A percentile compares a stretch with the other conserved stretches of the same genome.
Conservation (phyloP, 2,888 invertebrate genomes). For the Portevinia maculata region DNA sequence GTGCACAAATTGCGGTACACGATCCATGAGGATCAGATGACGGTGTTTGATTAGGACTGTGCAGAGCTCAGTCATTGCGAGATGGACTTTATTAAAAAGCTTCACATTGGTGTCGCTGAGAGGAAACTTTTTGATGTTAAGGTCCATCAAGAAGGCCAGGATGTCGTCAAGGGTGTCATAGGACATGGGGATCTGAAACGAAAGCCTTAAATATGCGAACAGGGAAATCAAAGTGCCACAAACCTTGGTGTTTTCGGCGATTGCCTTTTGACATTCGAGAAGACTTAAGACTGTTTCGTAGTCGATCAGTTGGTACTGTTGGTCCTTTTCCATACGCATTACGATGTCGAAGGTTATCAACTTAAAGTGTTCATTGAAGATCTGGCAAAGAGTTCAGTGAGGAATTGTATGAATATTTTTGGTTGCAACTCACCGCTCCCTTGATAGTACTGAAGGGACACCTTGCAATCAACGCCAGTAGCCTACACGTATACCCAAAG, state of each 20-base stretch:
- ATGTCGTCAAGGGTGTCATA: constrained; percentile 80
- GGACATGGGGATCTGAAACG: constrained; percentile 77
- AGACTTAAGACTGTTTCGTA: constrained; percentile 76
- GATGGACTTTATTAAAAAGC: constrained; percentile 77
- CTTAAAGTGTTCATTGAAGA: constrained; percentile 81
- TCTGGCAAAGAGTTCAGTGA: constrained; percentile 75
- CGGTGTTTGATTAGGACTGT: constrained; percentile 78
- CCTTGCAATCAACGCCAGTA: constrained; percentile 79
- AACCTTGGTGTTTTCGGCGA: constrained; percentile 79
- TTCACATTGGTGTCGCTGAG: constrained; percentile 76
- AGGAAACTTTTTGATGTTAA: constrained; percentile 79
- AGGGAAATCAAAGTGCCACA: not conserved
- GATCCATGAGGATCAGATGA: constrained; percentile 78
- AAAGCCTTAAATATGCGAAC: not conserved
- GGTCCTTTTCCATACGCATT: constrained; percentile 75
- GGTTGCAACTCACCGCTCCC: constrained; percentile 78
- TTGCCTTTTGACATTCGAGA: constrained; percentile 78
- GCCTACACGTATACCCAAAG: constrained; percentile 76
- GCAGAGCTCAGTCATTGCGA: constrained; percentile 77
- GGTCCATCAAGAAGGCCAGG: constrained; percentile 78
- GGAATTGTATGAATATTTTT: not conserved
- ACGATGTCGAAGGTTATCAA: constrained; percentile 77
- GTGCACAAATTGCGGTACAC: constrained; percentile 80
- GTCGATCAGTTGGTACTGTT: constrained; percentile 69
- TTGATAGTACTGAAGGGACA: constrained; percentile 80